Percentiles rank a stretch among this genome's conserved stretches.
Evolutionary conservation across 2,797 vertebrate species (phyloP).

Genomic region (Chelon auratus): DNA sequence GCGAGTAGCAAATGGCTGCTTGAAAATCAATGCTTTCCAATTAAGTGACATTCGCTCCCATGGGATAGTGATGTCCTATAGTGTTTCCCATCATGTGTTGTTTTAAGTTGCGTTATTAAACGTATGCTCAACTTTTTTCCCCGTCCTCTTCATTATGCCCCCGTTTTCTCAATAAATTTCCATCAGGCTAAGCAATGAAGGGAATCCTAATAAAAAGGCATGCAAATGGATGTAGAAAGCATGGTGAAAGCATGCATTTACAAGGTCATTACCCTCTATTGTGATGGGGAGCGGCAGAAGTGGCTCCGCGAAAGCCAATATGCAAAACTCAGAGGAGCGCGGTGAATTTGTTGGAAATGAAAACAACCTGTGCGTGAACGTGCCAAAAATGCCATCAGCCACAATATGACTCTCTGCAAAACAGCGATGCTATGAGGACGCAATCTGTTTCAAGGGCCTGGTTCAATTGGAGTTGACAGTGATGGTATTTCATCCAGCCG

Average conservation of each 20-base stretch:
- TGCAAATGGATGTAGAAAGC: not conserved
- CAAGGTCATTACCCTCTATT: conserved; percentile 21
- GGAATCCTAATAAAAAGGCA: conserved; percentile 4
- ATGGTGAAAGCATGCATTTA: conserved; percentile 2
- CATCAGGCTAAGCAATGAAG: not conserved
- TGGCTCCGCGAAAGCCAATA: conserved; percentile 31
- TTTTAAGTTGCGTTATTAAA: conserved; percentile 22
- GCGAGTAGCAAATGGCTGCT: conserved; percentile 53
- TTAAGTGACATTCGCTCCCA: conserved; percentile 68
- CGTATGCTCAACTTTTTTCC: conserved; percentile 8
- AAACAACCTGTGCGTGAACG: conserved; percentile 44
- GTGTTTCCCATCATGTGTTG: conserved; percentile 39
- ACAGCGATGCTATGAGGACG: conserved; percentile 41
- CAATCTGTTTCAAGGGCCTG: conserved; percentile 65
- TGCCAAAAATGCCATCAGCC: conserved; percentile 65
- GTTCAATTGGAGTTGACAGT: conserved; percentile 63
- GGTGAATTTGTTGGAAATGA: conserved; percentile 44
- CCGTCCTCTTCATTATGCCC: not conserved
- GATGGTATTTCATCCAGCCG: conserved; percentile 62
- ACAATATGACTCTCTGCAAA: conserved; percentile 44
- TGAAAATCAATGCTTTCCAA: conserved; percentile 72
- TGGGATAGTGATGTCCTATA: conserved; percentile 34
- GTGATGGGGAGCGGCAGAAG: conserved; percentile 21
- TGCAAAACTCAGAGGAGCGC: conserved; percentile 38
- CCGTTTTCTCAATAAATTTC: conserved; percentile 4